Evolutionary conservation across 2,888 invertebrate species (phyloP).

Genomic region (Stenchaetothrips biformis): DNA sequence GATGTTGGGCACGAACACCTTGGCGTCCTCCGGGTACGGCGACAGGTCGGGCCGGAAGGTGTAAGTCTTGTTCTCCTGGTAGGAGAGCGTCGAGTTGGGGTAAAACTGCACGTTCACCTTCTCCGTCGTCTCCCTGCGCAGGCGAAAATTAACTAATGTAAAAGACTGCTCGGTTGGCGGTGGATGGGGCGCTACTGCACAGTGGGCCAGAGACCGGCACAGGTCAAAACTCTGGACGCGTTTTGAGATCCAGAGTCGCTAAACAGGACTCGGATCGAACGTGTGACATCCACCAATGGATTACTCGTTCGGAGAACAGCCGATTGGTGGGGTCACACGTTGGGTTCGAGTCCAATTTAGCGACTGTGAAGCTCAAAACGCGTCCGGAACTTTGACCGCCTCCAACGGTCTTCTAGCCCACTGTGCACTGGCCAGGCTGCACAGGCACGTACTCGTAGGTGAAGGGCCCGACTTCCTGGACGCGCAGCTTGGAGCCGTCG

Average conservation of each 20-base stretch:
- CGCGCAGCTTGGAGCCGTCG: conserved; percentile 43
- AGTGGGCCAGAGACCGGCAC: too few species aligned
- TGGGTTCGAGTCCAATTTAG: too few species aligned
- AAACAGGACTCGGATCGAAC: too few species aligned
- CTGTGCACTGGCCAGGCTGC: neutral
- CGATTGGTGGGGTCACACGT: too few species aligned
- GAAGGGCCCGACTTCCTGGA: conserved; percentile 26
- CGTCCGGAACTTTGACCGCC: too few species aligned
- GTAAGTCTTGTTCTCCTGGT: conserved; percentile 62
- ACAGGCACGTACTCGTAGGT: conserved; percentile 21
- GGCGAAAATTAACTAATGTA: neutral
- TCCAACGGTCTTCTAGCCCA: neutral
- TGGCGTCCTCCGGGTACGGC: conserved; percentile 53
- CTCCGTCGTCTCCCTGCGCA: conserved; percentile 53
- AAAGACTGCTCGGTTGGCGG: neutral
- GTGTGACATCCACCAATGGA: too few species aligned
- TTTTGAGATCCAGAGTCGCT: too few species aligned
- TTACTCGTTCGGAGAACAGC: too few species aligned
- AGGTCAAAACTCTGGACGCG: too few species aligned
- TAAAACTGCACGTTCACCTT: conserved; percentile 55
- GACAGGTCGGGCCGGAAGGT: conserved; percentile 60
- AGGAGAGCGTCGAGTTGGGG: conserved; percentile 54
- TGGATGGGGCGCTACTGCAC: too few species aligned
- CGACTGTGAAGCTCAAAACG: too few species aligned
- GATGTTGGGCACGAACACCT: conserved; percentile 67